Evolutionary conservation across 2,113 vertebrate genomes (phyloP), one percentile per base, ranked within the genome.

Genomic region (Percina caprodes): DNA sequence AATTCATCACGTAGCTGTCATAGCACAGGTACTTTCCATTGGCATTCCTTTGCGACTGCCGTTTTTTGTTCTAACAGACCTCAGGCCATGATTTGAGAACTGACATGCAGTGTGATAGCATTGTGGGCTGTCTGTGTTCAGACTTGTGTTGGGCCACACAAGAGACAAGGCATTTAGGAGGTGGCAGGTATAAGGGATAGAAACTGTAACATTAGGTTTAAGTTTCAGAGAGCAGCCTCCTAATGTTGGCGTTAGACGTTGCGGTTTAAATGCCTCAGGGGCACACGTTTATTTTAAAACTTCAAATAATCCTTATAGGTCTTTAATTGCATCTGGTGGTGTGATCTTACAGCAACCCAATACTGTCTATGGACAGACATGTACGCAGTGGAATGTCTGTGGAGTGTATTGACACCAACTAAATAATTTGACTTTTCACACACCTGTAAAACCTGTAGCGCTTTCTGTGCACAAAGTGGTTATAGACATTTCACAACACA

Each of bases 311-410:
- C 83, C 72, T 84, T 79, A 67, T 39, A 80, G 49, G 82, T 68
- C 46, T 85, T 23, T 84, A 74, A 84, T 85, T 83, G 74, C 90
- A 88, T 83, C 49, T 79, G 74, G 54, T 18, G 74, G 83, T 87
- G 86, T 86, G 89, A 89, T 91, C 79, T 91, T 90, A 91, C 85
- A 62, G 85, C 76, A 87, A 82, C 66, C 52, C 39, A 62, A 84
- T 77, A 82, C 87, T 46, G 24, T 71, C 45, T 80, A 78, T 74
- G 79, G 82, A 87, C 77, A 82, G 83, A 88, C 70, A 23, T 56
- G 74, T 69, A 49, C 42, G 24, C 76, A 45, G 60, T 55, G 83
- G 67, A 55, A 83, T 67, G 81, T 48, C 80, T 83, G 48, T 66
- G 42, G 78, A 71, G 67, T 74, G 13, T 30, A 62, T 77, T 70